Base-by-base conservation (phyloP, 1,140 invertebrate species). In the Temnothorax curvispinosus region DNA sequence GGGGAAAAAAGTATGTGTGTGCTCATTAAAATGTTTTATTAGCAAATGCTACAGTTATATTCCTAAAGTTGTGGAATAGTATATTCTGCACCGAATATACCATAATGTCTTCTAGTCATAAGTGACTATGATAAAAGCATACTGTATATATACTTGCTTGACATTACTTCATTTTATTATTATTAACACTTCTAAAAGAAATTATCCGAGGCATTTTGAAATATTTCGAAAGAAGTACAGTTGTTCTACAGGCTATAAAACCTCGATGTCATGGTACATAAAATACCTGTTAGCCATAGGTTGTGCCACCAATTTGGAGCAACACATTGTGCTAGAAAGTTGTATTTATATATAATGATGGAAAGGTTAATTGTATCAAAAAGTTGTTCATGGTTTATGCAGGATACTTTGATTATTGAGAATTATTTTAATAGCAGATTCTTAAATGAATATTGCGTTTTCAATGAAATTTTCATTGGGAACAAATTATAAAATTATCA, bases 201-300 rank as follows among this genome's bases (percentile, higher is more conserved):
- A 47, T 18, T 18, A 54, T 44, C 3, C 35, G 15, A 44, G 44
- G 15, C 13, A 47, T 21, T 27, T 27, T 35, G 6, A 41, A n/a
- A 85, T 54, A 54, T 21, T 69, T 69, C 6, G 11, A 52, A 27
- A 15, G 7, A 18, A 85, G 6, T 50, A 35, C 15, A 78, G 35
- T n/a, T 85, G 44, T 65, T 44, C 21, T 47, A 21, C 13, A 44
- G 21, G 8, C 18, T 85, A 64, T 27, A 11, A 32, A 64, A n/a
- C 2, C 8, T 78, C 21, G 77, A 87, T 62, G 89, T 89, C 85
- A 85, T 85, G 54, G 88, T 91, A 91, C 90, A 91, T 91, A 85
- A 72, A 64, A 32, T 89, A 77, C 65, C 87, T 88, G 76, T 89
- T 88, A 91, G 90, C 90, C 88, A 88, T 91, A 89, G 62, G 86